Evolutionary conservation across 2,113 vertebrate genomes (phyloP).

Genomic region (Scophthalmus maximus): DNA sequence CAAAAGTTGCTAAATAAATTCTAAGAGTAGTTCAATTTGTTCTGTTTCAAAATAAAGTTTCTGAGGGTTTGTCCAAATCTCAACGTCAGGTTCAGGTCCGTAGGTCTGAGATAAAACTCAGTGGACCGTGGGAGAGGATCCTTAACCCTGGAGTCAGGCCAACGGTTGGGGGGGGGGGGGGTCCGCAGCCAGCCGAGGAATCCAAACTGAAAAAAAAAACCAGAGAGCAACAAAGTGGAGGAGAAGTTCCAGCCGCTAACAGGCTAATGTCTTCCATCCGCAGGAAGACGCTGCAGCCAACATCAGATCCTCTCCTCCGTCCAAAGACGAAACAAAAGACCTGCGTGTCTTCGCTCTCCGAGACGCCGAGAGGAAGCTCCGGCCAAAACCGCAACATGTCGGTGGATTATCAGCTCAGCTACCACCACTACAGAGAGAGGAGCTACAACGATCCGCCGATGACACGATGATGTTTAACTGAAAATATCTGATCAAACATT

Average conservation of each 20-base stretch:
- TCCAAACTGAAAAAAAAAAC: too few relatives aligned
- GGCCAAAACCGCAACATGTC: slow-evolving; percentile 30
- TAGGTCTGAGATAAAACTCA: neutral
- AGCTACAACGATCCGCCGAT: neutral
- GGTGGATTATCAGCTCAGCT: slow-evolving; percentile 6
- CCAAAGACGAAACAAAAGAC: slow-evolving; percentile 33
- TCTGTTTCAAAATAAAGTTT: neutral
- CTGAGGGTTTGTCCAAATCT: neutral
- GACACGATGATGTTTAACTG: neutral
- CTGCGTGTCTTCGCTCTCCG: neutral
- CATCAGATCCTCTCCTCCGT: slow-evolving; percentile 7
- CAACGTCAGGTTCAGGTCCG: neutral
- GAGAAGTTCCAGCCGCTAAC: slow-evolving; percentile 51
- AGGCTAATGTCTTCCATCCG: slow-evolving; percentile 7
- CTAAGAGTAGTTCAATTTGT: too few relatives aligned
- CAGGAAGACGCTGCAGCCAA: slow-evolving; percentile 26
- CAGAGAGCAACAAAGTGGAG: too few relatives aligned
- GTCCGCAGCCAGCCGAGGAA: slow-evolving; percentile 12
- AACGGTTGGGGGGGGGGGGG: neutral
- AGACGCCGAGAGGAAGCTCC: neutral
- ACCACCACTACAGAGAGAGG: neutral
- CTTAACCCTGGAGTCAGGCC: neutral
- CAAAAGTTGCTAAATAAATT: too few relatives aligned
- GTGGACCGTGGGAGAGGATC: neutral
- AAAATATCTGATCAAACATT: neutral